Percentiles rank a stretch among this genome's conserved stretches.
Evolutionary conservation across 1,140 invertebrate genomes (phyloP).

Genomic region (Drosophila sturtevanti): DNA sequence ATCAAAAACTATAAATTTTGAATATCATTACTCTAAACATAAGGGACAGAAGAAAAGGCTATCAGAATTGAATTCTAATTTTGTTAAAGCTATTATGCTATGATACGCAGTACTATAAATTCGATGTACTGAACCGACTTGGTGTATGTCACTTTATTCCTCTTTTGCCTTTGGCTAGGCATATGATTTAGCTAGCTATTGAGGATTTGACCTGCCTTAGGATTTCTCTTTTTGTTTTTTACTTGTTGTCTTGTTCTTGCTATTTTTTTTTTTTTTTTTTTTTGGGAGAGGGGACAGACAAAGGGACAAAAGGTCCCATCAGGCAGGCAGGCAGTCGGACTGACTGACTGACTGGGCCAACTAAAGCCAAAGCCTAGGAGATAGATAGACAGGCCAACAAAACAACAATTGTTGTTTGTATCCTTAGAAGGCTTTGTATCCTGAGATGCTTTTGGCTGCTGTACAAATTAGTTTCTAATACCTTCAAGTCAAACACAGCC

Average conservation of each 20-base stretch:
- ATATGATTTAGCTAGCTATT: slow-evolving; percentile 71
- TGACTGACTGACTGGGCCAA: slow-evolving; percentile 42
- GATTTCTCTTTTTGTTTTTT: slow-evolving; percentile 28
- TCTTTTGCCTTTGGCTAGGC: slow-evolving; percentile 25
- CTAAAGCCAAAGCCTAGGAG: slow-evolving; percentile 63
- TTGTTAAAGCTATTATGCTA: no score
- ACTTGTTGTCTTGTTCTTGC: slow-evolving; percentile 14
- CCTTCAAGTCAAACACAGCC: slow-evolving; percentile 74
- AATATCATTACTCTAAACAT: no score
- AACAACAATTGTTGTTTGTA: slow-evolving; percentile 78
- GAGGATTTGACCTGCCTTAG: slow-evolving; percentile 60
- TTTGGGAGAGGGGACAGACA: slow-evolving; percentile 22
- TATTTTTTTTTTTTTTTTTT: slow-evolving; percentile 43
- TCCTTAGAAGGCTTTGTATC: slow-evolving; percentile 62
- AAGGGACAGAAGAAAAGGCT: background rate
- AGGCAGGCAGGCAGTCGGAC: slow-evolving; percentile 40
- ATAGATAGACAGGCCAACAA: slow-evolving; percentile 72
- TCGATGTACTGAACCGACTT: background rate
- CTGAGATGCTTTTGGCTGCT: slow-evolving; percentile 54
- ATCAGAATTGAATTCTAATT: no score
- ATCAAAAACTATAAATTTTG: no score
- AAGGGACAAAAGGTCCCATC: slow-evolving; percentile 36
- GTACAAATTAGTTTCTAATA: slow-evolving; percentile 80
- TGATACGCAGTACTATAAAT: background rate
- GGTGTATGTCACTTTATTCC: background rate